Percentiles rank a stretch among this genome's conserved stretches.
Evolutionary conservation across 2,888 invertebrate species (phyloP).

Genomic region (Pollenia angustigena): DNA sequence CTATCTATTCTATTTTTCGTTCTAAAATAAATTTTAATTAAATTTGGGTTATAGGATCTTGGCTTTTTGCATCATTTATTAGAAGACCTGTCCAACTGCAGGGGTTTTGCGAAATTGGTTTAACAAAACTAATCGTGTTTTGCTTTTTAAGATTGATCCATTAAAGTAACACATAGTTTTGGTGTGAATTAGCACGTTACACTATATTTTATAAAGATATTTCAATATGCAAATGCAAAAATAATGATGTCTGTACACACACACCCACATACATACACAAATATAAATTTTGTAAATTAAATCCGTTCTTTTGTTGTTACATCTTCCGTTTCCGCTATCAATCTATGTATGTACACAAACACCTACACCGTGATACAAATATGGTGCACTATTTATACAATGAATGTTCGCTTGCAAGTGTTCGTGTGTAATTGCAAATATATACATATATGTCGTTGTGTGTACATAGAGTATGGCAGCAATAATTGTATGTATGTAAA

Average conservation of each 20-base stretch:
- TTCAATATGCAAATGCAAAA: no score
- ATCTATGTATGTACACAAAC: neutral
- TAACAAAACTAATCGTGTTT: neutral
- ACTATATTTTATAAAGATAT: neutral
- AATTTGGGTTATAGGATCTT: no score
- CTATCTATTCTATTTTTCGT: no score
- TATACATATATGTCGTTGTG: neutral
- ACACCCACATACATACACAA: neutral
- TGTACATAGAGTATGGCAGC: slow-evolving; percentile 22
- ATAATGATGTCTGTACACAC: no score
- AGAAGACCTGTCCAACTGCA: no score
- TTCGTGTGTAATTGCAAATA: neutral
- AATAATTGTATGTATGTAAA: slow-evolving; percentile 52
- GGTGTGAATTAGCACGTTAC: neutral
- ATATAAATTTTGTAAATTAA: slow-evolving; percentile 55
- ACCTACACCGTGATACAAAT: neutral
- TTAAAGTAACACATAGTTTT: neutral
- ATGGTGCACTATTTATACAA: neutral
- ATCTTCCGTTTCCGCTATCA: slow-evolving; percentile 63
- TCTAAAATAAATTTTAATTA: no score
- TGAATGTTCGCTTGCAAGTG: neutral
- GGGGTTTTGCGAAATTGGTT: no score
- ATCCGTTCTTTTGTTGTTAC: slow-evolving; percentile 61
- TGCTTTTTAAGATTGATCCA: neutral
- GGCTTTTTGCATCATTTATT: no score